Base-by-base conservation (phyloP, 30 jellyfish, hydroid and myxozoan species). In the Turritopsis dohrnii region DNA sequence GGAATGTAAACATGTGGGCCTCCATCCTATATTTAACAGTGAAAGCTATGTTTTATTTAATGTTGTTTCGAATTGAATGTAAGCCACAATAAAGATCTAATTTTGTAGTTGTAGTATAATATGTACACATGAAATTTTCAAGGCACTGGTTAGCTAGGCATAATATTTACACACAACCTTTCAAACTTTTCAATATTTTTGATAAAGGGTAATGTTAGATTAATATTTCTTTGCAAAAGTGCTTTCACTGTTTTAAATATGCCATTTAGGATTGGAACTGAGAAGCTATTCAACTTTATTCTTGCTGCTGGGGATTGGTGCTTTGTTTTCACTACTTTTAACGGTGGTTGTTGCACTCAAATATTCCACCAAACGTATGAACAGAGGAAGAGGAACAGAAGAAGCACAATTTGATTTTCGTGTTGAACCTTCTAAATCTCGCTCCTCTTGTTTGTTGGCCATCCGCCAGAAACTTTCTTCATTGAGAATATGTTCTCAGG, bases 381-480 rank as follows among this genome's bases (percentile, higher is more conserved):
- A 69, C 16, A 69, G 30, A 27, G 30, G 77, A 27, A 69, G 30
- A 19, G 23, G 30, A 29, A 77, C 85, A 25, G 85, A 77, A 77
- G 85, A 77, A 77, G 85, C 85, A 0, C 52, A 29, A 20, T 77
- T 77, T 77, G 85, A 77, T 29, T 77, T 77, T 29, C 66, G 85
- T 27, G 30, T 69, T 16, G 60, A 41, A 41, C 60, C 60, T 41
- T 5, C 60, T 41, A 41, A 41, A 13, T 41, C 60, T 41, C 60
- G 13, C 5, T 3, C 60, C 5, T 41, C 60, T 3, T 41, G 60
- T 41, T 41, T 41, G 5, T 41, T 41, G 60, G 60, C 60, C 60
- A 41, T 41, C 5, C 13, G 60, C 13, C 60, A 41, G 60, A 41
- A 13, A 41, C 60, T 41, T 13, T 41, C 60, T 3, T 41, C 9